These are phyloP conservation scores for Bembecia ichneumoniformis DNA, from an alignment of 2,888 invertebrate genomes.

Conservation along the genomic window DNA sequence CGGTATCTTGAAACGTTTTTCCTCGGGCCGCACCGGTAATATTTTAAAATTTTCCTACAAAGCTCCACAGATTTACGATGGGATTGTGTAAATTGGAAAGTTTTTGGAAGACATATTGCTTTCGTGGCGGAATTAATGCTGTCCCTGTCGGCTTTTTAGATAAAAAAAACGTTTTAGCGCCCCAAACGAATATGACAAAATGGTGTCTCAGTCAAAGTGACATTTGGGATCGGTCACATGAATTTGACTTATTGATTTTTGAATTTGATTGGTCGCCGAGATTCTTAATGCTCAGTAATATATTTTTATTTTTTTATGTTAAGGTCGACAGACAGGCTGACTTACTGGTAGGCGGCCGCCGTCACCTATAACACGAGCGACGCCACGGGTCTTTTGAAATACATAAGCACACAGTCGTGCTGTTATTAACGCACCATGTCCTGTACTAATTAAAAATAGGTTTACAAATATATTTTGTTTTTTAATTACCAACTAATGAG, in stretches of 20 bases:
- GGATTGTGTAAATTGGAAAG: constrained; percentile 59
- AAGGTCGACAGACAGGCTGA: no score
- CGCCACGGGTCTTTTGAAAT: no score
- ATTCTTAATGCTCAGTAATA: no score
- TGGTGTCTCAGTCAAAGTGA: constrained; percentile 4
- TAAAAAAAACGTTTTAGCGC: constrained; percentile 8
- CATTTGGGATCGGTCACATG: constrained; percentile 1
- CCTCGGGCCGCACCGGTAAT: constrained; percentile 28
- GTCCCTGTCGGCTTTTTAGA: constrained; percentile 9
- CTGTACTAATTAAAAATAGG: no score
- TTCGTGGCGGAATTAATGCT: constrained; percentile 30
- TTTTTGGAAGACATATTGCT: constrained; percentile 45
- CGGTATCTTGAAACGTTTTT: constrained; percentile 24
- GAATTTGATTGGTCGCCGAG: no score
- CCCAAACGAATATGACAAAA: constrained; percentile 12
- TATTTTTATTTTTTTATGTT: no score
- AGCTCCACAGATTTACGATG: constrained; percentile 49
- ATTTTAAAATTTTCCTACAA: constrained; percentile 53
- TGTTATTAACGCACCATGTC: no score
- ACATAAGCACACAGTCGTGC: no score
- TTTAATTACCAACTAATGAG: no score
- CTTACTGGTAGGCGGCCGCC: no score
- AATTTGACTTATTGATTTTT: background rate
- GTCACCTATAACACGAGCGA: no score
- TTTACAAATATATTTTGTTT: no score